Base-by-base conservation (phyloP, 2,113 vertebrate species). In the Chlamydotis undulata region DNA sequence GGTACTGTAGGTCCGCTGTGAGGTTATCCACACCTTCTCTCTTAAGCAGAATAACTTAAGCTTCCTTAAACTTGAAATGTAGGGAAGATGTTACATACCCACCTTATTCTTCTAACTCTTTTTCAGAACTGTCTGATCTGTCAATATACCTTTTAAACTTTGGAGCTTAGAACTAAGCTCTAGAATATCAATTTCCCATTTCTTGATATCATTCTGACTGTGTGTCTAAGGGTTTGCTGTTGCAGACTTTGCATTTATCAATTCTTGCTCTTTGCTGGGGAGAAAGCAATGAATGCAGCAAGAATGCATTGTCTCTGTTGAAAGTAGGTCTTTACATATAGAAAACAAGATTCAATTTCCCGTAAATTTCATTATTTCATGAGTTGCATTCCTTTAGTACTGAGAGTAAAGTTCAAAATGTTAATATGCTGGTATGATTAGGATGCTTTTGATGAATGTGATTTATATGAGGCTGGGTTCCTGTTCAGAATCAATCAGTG, bases 391-490 rank as follows among this genome's bases (percentile, higher is more conserved):
- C 60, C 43, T 83, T 90, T 64, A 57, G 56, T 83, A 60, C 75
- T 50, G 41, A 50, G 55, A 96, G 49, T 68, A 74, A 85, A 90
- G 87, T 94, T 93, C 83, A 95, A 86, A 88, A 70, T 91, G 82
- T 88, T 87, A 90, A 90, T 89, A 69, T 16, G 59, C 79, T 92
- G 56, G 52, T 80, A 47, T 83, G 70, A 89, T 71, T 85, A 85
- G 67, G 85, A 69, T 93, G 53, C 57, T 76, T 86, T 83, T 90
- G 78, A 67, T 96, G 78, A 82, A 87, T 82, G 81, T 74, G 39
- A 8, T 71, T 70, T 89, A 35, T 41, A 56, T 74, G 52, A 73
- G 45, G 10, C 71, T 90, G 78, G 59, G 45, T 45, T 89, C 25
- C n/a, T 11, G 10, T 69, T 86, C 79, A 67, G 85, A 76, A 93